These are phyloP conservation scores for Arbacia lixula DNA, from an alignment of 53 echinoderm and acorn worm species.

Conservation along the genomic window DNA sequence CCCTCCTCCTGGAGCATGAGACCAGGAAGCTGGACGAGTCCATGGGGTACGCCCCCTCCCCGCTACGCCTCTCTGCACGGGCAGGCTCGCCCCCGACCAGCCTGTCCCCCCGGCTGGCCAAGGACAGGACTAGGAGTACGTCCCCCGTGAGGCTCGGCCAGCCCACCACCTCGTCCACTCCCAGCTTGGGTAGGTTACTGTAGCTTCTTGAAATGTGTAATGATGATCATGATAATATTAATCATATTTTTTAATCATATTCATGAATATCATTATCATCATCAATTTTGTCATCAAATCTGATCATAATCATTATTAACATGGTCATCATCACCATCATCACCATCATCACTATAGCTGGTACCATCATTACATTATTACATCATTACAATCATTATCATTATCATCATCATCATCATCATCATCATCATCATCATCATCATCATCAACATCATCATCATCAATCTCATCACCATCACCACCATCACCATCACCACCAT, in stretches of 20 bases:
- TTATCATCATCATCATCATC: conserved; percentile 7
- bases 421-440: conserved; percentile 4
- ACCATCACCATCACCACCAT: neutral
- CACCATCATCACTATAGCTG: neutral
- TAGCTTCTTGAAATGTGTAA: neutral
- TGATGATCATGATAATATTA: no score
- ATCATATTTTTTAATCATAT: no score
- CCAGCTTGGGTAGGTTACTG: conserved; percentile 67
- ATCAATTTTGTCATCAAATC: no score
- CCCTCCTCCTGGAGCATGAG: conserved; percentile 93
- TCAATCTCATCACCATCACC: neutral
- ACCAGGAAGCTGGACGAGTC: conserved; percentile 96
- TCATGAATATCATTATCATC: no score
- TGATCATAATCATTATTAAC: no score
- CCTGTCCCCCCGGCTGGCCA: conserved; percentile 67
- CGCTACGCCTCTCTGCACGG: conserved; percentile 37
- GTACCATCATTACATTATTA: neutral
- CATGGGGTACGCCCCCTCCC: conserved; percentile 75
- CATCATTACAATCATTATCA: neutral
- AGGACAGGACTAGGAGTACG: conserved; percentile 82
- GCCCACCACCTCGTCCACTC: conserved; percentile 83
- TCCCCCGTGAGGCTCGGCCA: conserved; percentile 82
- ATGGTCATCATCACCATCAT: neutral
- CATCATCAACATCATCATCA: neutral
- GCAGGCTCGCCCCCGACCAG: conserved; percentile 77